Evolutionary conservation across 2,888 invertebrate genomes (phyloP).

Genomic region (Eupsilia transversa): DNA sequence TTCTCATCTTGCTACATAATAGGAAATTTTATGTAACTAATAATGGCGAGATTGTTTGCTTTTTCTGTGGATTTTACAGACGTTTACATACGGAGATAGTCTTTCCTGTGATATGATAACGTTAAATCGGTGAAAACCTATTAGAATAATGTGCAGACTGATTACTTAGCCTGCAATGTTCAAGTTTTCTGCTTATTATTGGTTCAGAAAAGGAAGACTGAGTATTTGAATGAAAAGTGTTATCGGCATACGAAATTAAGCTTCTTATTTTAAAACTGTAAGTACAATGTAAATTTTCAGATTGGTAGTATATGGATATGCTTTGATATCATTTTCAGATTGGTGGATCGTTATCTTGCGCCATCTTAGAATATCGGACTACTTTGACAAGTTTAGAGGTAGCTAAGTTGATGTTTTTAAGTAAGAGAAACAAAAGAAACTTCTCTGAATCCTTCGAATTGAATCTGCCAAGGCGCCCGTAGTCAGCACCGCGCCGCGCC

Average conservation of each 20-base stretch:
- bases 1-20: constrained; percentile 2
- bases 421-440: constrained; percentile 50
- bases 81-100: constrained; percentile 19
- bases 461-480: background rate
- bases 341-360: background rate
- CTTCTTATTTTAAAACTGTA: no score
- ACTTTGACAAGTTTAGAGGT: background rate
- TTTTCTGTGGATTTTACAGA: constrained; percentile 12
- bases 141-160: background rate
- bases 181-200: background rate
- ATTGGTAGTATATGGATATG: no score
- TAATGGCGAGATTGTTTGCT: constrained; percentile 2
- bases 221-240: background rate
- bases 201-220: background rate
- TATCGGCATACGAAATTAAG: background rate
- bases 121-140: background rate
- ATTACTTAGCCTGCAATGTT: background rate
- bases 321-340: no score
- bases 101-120: constrained; percentile 5
- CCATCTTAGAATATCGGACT: no score
- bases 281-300: no score
- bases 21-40: background rate
- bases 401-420: no score
- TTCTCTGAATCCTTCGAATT: constrained; percentile 61
- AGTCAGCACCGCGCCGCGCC: background rate